Evolutionary conservation across 2,888 invertebrate species (phyloP).

Genomic region (Leptarthrus brevirostris): DNA sequence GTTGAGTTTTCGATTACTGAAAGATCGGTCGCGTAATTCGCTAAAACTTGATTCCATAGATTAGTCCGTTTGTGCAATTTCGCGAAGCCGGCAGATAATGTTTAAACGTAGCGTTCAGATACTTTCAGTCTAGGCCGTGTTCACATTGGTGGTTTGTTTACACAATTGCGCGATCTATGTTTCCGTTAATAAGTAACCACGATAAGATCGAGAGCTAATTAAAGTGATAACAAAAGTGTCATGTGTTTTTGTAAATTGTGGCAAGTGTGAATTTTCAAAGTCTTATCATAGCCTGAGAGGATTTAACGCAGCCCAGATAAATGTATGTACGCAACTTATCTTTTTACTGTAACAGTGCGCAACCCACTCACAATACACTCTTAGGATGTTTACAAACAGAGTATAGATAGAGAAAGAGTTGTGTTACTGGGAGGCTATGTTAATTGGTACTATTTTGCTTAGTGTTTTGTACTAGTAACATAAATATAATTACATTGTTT

Average conservation of each 20-base stretch:
- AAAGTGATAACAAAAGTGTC: slow-evolving; percentile 32
- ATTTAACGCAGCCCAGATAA: slow-evolving; percentile 1
- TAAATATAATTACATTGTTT: too few relatives aligned
- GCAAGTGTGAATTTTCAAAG: slow-evolving; percentile 18
- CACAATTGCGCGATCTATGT: slow-evolving; percentile 18
- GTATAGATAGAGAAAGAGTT: too few relatives aligned
- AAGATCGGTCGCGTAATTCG: slow-evolving; percentile 47
- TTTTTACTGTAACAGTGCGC: not conserved
- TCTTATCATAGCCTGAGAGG: slow-evolving; percentile 9
- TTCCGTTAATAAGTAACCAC: not conserved
- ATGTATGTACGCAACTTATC: slow-evolving; percentile 24
- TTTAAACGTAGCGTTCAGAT: not conserved
- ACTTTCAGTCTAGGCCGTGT: not conserved
- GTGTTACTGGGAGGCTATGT: not conserved
- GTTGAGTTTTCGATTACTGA: slow-evolving; percentile 52
- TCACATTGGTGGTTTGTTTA: slow-evolving; percentile 10
- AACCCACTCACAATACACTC: not conserved
- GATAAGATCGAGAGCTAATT: slow-evolving; percentile 6
- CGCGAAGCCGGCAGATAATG: not conserved
- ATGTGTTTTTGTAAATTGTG: slow-evolving; percentile 35
- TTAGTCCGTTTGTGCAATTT: slow-evolving; percentile 30
- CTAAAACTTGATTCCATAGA: slow-evolving; percentile 13
- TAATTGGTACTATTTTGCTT: slow-evolving; percentile 24
- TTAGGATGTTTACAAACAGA: slow-evolving; percentile 17
- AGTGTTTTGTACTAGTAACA: too few relatives aligned